Conservation (phyloP, 2,888 invertebrate species). For the Pandemis cinnamomeana region DNA sequence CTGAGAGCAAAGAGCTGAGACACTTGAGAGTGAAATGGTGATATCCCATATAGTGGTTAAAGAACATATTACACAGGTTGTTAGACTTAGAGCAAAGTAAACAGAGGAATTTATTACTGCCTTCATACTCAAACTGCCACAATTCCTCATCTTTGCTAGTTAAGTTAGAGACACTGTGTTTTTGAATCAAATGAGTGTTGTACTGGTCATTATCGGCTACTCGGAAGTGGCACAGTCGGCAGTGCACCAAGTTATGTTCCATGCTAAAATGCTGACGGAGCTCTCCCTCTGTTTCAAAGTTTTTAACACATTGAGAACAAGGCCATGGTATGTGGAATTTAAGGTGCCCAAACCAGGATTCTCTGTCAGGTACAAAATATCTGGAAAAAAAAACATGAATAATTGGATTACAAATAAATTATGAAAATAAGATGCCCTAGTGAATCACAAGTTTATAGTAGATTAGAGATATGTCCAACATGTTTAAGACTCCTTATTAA, state of each 20-base stretch:
- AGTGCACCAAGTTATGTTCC: constrained; percentile 73
- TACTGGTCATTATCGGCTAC: constrained; percentile 71
- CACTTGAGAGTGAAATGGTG: constrained; percentile 80
- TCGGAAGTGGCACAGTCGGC: constrained; percentile 75
- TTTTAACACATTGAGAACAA: constrained; percentile 75
- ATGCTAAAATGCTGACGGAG: constrained; percentile 67
- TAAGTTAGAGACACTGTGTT: constrained; percentile 71
- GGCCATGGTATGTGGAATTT: constrained; percentile 77
- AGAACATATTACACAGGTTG: constrained; percentile 62
- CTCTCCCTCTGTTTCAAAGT: constrained; percentile 63
- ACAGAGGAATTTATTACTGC: constrained; percentile 65
- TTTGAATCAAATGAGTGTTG: constrained; percentile 70
- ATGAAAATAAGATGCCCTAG: no score
- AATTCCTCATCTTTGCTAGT: constrained; percentile 63
- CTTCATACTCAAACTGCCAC: constrained; percentile 71
- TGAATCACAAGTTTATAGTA: no score
- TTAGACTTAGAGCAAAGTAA: constrained; percentile 70
- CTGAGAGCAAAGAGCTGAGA: constrained; percentile 68
- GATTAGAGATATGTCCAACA: no score
- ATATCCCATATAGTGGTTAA: constrained; percentile 76
- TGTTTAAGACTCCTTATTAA: no score
- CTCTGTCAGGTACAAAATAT: constrained; percentile 75
- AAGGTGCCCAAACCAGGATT: constrained; percentile 68
- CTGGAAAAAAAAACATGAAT: constrained; percentile 55
- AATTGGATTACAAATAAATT: no score